A percentile compares a stretch with the other conserved stretches of the same genome.
Evolutionary conservation across 2,113 vertebrate species (phyloP).

Genomic region (Nyctibius bracteatus): DNA sequence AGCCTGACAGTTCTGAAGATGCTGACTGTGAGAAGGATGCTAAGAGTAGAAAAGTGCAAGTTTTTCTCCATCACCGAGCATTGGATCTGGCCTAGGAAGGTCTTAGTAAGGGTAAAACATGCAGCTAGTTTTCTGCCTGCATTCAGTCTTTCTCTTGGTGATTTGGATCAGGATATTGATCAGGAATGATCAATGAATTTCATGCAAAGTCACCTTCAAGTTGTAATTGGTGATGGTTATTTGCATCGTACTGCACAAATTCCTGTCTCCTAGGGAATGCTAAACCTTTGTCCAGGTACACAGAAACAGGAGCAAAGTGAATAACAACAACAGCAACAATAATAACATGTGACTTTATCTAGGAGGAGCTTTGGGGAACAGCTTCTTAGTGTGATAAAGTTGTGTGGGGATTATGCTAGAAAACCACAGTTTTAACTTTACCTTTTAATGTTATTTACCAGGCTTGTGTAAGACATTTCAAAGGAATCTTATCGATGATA

Average conservation of each 20-base stretch:
- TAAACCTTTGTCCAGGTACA: neutral
- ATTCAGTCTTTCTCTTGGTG: neutral
- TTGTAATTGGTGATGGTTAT: neutral
- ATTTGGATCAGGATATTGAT: neutral
- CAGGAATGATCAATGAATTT: neutral
- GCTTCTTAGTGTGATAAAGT: neutral
- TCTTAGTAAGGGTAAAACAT: neutral
- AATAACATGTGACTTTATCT: neutral
- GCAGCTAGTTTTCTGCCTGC: neutral
- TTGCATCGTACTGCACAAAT: neutral
- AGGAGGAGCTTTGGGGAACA: neutral
- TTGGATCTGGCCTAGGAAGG: neutral
- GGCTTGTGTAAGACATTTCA: neutral
- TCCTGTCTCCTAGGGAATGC: neutral
- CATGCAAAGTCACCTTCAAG: neutral
- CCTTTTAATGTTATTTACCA: neutral
- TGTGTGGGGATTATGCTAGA: neutral
- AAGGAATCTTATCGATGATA: neutral
- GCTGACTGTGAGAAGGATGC: neutral
- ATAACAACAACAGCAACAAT: rapidly evolving
- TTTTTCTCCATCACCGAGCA: neutral
- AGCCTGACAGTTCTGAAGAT: neutral
- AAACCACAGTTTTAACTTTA: neutral
- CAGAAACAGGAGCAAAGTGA: neutral
- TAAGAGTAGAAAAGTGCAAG: neutral